phyloP scores from a whole-genome alignment of 2,888 invertebrate species.

The Autographa pulchrina region DNA sequence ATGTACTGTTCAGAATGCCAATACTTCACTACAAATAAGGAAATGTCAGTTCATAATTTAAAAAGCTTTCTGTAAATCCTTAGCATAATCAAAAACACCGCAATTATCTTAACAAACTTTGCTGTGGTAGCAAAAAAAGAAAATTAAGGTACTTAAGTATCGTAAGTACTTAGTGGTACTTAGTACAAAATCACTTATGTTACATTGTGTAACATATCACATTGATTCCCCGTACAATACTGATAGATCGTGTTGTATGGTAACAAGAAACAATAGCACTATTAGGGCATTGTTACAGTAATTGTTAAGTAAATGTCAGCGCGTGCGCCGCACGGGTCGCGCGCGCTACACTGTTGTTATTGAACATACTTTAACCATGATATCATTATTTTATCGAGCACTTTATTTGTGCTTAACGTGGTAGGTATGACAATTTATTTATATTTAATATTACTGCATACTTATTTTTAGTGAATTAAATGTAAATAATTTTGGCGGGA shows the following conservation, averaged over 20 bases:
- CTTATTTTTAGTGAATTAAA: constrained; percentile 14
- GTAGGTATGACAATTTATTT: constrained; percentile 48
- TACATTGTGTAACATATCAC: constrained; percentile 7
- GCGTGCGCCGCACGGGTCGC: constrained; percentile 62
- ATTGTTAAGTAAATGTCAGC: constrained; percentile 60
- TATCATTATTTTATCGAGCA: constrained; percentile 65
- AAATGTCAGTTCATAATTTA: no score
- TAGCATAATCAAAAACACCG: no score
- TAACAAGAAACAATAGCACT: constrained; percentile 53
- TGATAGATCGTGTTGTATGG: constrained; percentile 29
- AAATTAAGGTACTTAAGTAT: no score
- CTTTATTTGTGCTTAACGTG: constrained; percentile 52
- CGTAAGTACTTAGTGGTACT: neutral
- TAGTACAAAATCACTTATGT: constrained; percentile 5
- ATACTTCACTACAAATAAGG: no score
- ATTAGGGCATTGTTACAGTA: constrained; percentile 56
- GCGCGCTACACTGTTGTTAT: constrained; percentile 51
- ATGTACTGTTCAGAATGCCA: no score
- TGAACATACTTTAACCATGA: constrained; percentile 64
- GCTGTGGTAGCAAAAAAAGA: no score
- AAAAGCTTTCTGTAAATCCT: no score
- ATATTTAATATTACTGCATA: constrained; percentile 18
- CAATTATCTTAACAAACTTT: no score
- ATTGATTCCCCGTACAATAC: constrained; percentile 5
- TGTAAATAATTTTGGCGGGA: no score